Evolutionary conservation across 2,888 invertebrate genomes (phyloP), one percentile per base, ranked within the genome.

Genomic region (Cantharis rustica): DNA sequence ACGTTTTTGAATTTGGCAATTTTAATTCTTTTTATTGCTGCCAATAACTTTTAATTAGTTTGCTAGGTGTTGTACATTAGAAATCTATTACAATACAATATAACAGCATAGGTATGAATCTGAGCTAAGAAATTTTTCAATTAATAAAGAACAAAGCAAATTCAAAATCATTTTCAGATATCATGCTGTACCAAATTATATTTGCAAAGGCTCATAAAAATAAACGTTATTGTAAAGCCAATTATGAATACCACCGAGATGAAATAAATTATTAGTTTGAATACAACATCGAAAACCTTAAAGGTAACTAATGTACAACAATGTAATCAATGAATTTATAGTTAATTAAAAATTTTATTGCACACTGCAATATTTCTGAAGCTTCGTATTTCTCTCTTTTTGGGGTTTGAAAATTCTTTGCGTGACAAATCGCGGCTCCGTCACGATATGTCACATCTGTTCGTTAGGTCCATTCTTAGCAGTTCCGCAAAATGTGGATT

Each of bases 401-500:
- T 47, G 47, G 47, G 47, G 47, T 47, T 79, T 71, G 77, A 80
- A 80, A 80, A 75, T 71, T 76, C 70, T 23, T 70, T 71, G 72
- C 81, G 80, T 81, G 66, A 71, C 80, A 63, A 81, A 81, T 81
- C 76, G 79, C 77, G 79, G 72, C 66, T 69, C 73, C 71, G 61
- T 73, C 70, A 77, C 73, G 74, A 79, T 77, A 78, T 79, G 80
- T 80, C 79, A 74, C 81, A 81, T 80, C 81, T 81, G 81, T 80
- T 81, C 81, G 80, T 81, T 81, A 80, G 78, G 79, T 63, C 79
- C 78, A 79, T 80, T 80, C 80, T 80, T 80, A 76, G 79, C 47
- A 80, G 85, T 83, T 84, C 84, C 85, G 85, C 85, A 84, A 85
- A 86, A 85, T 85, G 82, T 78, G 82, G 85, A 87, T 87, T 87